These are phyloP conservation scores for Cottus gobio DNA, from an alignment of 2,113 vertebrate species.

Conservation along the genomic window DNA sequence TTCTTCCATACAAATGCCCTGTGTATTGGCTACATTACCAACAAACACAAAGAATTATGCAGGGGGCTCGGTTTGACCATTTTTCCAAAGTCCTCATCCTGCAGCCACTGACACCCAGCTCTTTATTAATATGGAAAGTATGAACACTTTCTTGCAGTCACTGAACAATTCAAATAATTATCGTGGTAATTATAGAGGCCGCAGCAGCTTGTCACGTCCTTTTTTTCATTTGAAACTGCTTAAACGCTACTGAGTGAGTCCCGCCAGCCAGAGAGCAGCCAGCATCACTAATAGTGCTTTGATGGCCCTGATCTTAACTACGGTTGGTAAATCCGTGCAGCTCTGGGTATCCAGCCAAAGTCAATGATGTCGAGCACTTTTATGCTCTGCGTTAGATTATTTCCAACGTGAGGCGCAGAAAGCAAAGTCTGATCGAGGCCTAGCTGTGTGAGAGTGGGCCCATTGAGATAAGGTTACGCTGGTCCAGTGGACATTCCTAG, in stretches of 20 bases:
- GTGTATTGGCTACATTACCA: background rate
- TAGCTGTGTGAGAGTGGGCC: background rate
- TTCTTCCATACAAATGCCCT: background rate
- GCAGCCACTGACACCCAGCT: conserved; percentile 24
- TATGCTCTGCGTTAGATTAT: background rate
- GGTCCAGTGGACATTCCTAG: no score
- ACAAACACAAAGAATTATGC: conserved; percentile 41
- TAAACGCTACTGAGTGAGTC: conserved; percentile 13
- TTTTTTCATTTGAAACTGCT: conserved; percentile 23
- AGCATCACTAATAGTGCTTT: conserved; percentile 21
- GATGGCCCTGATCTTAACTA: background rate
- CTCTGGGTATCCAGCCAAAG: background rate
- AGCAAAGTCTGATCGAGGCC: background rate
- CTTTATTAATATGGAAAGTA: conserved; percentile 35
- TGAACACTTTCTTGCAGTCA: conserved; percentile 13
- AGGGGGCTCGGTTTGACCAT: conserved; percentile 6
- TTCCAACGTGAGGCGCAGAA: background rate
- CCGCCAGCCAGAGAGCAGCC: conserved; percentile 12
- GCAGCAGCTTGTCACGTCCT: conserved; percentile 16
- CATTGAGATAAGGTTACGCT: background rate
- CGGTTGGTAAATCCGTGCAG: background rate
- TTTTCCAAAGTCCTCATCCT: conserved; percentile 29
- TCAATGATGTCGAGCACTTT: background rate
- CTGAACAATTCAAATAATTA: conserved; percentile 54
- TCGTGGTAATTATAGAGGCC: conserved; percentile 14